Base-by-base conservation (phyloP, 2,888 invertebrate species). In the Sinopyrophorus schimmeli region DNA sequence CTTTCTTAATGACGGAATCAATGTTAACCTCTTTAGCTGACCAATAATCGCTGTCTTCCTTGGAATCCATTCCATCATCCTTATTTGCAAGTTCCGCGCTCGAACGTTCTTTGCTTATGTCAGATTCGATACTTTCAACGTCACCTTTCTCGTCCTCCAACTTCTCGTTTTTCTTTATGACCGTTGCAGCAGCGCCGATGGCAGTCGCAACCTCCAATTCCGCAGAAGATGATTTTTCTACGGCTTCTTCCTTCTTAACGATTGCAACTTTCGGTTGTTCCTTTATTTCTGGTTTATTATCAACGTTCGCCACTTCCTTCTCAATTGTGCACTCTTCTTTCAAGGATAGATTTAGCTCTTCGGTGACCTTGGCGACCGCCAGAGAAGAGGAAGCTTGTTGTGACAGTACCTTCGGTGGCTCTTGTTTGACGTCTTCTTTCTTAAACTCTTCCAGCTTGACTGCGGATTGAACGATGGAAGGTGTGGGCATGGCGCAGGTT, bases 1-100 rank as follows among this genome's bases (percentile, higher is more conserved):
- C 83, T 62, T 86, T 87, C 70, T 89, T 88, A 53, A 89, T 89
- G 1, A 89, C 89, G 11, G 88, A 88, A 58, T 89, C 88, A 55
- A 88, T 86, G 63, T 87, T 88, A 1, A 87, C 79, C 64, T 88
- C 88, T 69, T 87, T 87, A 3, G 85, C 84, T 20, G 85, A 85
- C 88, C 88, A 89, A 59, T 83, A 84, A 67, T 86, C 86, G 61
- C 80, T 83, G 65, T 86, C 87, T 61, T 87, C 72, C 57, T 84
- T 80, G 18, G 77, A 78, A 60, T 79, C 79, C 44, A 68, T 34
- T 6, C 47, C 47, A 57, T 77, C 77, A 31, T 77, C 77, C 57
- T 76, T 77, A 1, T 65, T 59, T 3, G 64, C 58, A 28, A 70
- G 65, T 51, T 72, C 72, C 15, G 66, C 65, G 53, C 67, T 68